phyloP scores from a whole-genome alignment of 2,113 vertebrate species.

The Aegithalos caudatus region DNA sequence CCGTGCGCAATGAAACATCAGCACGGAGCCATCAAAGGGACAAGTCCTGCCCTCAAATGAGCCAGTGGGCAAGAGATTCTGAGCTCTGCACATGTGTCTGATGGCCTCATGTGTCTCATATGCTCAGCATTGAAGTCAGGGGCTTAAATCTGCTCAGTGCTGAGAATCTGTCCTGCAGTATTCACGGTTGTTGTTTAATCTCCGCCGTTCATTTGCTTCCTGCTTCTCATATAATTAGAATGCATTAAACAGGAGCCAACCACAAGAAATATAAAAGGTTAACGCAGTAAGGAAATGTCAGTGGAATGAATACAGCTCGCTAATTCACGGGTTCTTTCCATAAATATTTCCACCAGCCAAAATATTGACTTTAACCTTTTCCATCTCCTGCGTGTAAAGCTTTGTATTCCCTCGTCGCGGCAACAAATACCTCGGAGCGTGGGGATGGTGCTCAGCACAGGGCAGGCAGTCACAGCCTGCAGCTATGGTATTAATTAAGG shows the following conservation, averaged over 20 bases:
- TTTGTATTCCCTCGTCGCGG: conserved; percentile 27
- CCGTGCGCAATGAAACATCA: background rate
- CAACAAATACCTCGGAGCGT: conserved; percentile 17
- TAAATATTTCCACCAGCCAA: conserved; percentile 60
- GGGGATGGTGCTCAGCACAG: background rate
- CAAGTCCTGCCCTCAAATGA: background rate
- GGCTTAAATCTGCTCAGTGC: background rate
- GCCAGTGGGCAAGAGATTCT: background rate
- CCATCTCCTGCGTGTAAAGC: conserved; percentile 37
- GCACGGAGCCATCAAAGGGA: background rate
- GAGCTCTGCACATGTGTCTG: background rate
- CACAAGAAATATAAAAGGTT: conserved; percentile 60
- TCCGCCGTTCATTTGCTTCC: conserved; percentile 37
- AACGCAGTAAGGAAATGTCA: conserved; percentile 55
- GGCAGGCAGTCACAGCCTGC: background rate
- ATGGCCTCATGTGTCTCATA: background rate
- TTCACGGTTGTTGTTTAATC: conserved; percentile 48
- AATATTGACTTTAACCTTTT: conserved; percentile 65
- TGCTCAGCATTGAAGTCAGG: background rate
- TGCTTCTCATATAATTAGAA: conserved; percentile 53
- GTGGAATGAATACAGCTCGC: conserved; percentile 25
- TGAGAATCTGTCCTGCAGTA: conserved; percentile 1
- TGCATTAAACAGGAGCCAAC: conserved; percentile 53
- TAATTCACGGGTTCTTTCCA: conserved; percentile 40
- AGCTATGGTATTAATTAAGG: conserved; percentile 55